Percentiles rank a stretch among this genome's conserved stretches.
Conservation (phyloP, 2,888 invertebrate species). For the Tiliacea aurago region DNA sequence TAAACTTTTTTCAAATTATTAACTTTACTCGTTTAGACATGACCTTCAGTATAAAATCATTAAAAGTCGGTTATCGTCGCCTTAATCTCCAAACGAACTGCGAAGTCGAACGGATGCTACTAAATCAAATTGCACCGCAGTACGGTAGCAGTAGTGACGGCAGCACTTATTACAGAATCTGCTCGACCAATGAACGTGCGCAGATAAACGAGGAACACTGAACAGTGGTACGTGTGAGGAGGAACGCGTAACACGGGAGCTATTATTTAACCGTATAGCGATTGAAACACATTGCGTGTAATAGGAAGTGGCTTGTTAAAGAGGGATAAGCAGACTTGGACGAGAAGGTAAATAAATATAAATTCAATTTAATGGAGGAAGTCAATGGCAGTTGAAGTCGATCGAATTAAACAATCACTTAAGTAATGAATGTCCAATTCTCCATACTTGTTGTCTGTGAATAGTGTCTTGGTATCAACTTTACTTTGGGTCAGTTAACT, state of each 20-base stretch:
- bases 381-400: neutral
- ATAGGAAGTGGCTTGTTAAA: constrained; percentile 28
- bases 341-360: constrained; percentile 1
- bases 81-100: constrained; percentile 33
- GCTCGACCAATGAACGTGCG: constrained; percentile 39
- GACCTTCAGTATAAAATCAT: too few relatives aligned
- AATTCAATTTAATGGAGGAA: neutral
- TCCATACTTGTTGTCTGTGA: neutral
- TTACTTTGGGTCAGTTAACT: neutral
- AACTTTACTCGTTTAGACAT: too few relatives aligned
- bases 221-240: constrained; percentile 44
- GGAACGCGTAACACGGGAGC: constrained; percentile 64
- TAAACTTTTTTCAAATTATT: too few relatives aligned
- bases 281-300: constrained; percentile 38
- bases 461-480: neutral
- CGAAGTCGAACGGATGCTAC: constrained; percentile 25
- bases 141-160: constrained; percentile 32
- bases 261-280: constrained; percentile 57
- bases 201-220: constrained; percentile 43
- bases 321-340: constrained; percentile 1
- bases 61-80: too few relatives aligned
- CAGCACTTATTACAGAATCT: constrained; percentile 37
- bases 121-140: constrained; percentile 48
- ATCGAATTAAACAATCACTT: neutral
- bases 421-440: neutral